Base-by-base conservation (phyloP, 2,888 invertebrate genomes). In the Spicauda simplicius region DNA sequence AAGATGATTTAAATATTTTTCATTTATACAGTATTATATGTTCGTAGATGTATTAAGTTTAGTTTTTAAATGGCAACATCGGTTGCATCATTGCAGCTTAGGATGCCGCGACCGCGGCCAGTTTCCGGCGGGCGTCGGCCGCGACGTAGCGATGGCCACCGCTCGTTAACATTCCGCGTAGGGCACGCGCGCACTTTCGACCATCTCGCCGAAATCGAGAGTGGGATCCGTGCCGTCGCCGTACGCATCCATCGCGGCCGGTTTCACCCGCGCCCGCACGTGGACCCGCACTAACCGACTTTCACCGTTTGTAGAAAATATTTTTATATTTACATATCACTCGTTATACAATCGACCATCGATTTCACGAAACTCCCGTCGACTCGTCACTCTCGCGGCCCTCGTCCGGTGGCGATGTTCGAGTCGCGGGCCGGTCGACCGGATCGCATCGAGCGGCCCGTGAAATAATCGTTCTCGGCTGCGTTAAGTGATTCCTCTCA, bases 141-240 rank as follows among this genome's bases (percentile, higher is more conserved):
- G 14, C 55, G 30, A 52, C 19, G 6, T 14, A 60, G 50, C 60
- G 50, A 48, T 37, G 18, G 37, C 6, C 0, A 48, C 67, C 1
- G 48, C 67, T 71, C 69, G 74, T 78, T 75, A 74, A 73, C 75
- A 81, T 81, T 79, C 80, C 76, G 72, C 69, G 69, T 75, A 70
- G 67, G 72, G 73, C 75, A 69, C 64, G 74, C 72, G 70, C 72
- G 74, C 78, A 75, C 80, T 80, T 77, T 74, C 75, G 69, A 69
- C 63, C 73, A 69, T 70, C 76, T 71, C 70, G 74, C 80, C 78
- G 87, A 88, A 86, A 88, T 72, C 83, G 88, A 87, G 87, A 88
- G 88, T 86, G 84, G 72, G 74, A 71, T 75, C 70, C 67, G 62
- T 68, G 73, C 74, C 76, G 63, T 64, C 70, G 74, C 70, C 59